A percentile compares a stretch with the other conserved stretches of the same genome.
These are phyloP conservation scores for Chymomyza amoena DNA, from an alignment of 2,888 invertebrate genomes.

Conservation along the genomic window DNA sequence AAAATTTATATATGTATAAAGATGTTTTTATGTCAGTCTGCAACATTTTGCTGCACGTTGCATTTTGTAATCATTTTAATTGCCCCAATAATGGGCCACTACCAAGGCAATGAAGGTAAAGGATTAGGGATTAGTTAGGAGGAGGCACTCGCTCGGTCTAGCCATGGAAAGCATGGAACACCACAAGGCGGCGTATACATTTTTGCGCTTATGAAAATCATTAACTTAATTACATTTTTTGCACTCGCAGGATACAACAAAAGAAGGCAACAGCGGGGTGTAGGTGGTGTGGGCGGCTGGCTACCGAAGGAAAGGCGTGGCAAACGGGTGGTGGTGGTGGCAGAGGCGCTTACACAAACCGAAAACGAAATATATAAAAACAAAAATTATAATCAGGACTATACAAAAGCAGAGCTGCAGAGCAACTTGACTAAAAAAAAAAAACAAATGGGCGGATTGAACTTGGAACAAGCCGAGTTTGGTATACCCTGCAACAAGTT, in stretches of 20 bases:
- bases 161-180: not conserved
- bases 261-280: constrained; percentile 26
- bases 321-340: not conserved
- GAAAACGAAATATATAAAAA: constrained; percentile 12
- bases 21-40: too few species aligned
- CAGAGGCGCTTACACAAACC: not conserved
- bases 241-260: constrained; percentile 55
- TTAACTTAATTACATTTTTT: constrained; percentile 76
- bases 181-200: constrained; percentile 11
- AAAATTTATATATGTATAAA: too few species aligned
- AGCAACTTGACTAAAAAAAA: not conserved
- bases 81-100: constrained; percentile 61
- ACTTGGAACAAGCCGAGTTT: too few species aligned
- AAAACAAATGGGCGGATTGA: not conserved
- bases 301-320: not conserved
- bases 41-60: constrained; percentile 9
- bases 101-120: constrained; percentile 9
- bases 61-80: constrained; percentile 73
- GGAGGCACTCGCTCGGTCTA: not conserved
- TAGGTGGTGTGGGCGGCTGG: not conserved
- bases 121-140: not conserved
- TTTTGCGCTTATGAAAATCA: constrained; percentile 65
- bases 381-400: constrained; percentile 70
- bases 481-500: too few species aligned
- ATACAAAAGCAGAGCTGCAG: constrained; percentile 54